Base-by-base conservation (phyloP, 2,113 vertebrate genomes). In the Clarias magur region DNA sequence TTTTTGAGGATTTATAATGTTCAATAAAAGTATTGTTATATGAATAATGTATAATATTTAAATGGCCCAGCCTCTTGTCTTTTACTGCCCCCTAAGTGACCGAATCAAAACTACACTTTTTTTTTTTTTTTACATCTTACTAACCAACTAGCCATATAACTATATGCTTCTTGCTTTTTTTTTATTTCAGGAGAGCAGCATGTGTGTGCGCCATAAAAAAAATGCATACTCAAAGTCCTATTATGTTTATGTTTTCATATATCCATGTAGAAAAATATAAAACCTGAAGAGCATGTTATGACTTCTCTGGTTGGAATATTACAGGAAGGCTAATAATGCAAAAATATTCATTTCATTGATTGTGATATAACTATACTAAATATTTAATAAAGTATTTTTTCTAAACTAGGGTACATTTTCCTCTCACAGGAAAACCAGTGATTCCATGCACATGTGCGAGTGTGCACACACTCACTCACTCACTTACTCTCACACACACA, bases 71-170 rank as follows among this genome's bases (percentile, higher is more conserved):
- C 63, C 53, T 53, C 89, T 89, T 94, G 91, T 94, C 89, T 91
- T 88, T 93, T 94, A 92, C 94, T 95, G 95, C 95, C 94, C 93
- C 93, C 95, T 95, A 89, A 94, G 92, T 93, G 90, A 88, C 85
- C 85, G 27, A 88, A 54, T 48, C 19, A 38, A 76, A 53, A 87
- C 19, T 86, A 79, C 88, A 90, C 7, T 48, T 7, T 27, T 4
- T 60, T 38, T 7, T 27, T 4, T 60, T 81, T 30, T 4, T 17
- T 7, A 15, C 3, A 72, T 30, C 9, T 63, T 15, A 62, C 16
- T 60, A 8, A 15, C 53, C 13, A 34, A 34, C 30, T 34, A 34
- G 30, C 30, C 30, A 34, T 34, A 34, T 34, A 34, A 84, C 70
- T 34, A 79, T 54, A 1, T 2, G 16, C 17, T 60, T 16, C 15